These are phyloP conservation scores for Catocala fraxini DNA, from an alignment of 2,888 invertebrate species.

Conservation along the genomic window DNA sequence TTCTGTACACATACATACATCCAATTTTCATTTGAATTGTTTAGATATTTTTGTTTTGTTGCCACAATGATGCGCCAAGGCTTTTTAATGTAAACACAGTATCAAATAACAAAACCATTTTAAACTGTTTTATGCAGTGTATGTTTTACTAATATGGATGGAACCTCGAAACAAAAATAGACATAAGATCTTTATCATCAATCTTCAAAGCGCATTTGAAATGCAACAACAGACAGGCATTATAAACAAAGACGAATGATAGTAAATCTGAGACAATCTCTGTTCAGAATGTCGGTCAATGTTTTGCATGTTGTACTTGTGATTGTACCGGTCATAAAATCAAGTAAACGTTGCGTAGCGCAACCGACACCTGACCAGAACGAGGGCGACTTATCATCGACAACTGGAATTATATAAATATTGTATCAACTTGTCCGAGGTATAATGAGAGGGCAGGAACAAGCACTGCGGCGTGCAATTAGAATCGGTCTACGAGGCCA, in stretches of 20 bases:
- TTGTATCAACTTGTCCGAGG: conserved; percentile 60
- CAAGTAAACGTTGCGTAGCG: conserved; percentile 47
- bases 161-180: conserved; percentile 5
- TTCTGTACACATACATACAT: too few species aligned
- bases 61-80: too few species aligned
- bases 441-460: conserved; percentile 66
- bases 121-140: too few species aligned
- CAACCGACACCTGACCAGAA: conserved; percentile 65
- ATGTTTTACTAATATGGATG: too few species aligned
- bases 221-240: conserved; percentile 28
- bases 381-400: conserved; percentile 67
- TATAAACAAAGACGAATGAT: conserved; percentile 39
- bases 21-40: too few species aligned
- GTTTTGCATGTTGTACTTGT: conserved; percentile 52
- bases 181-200: conserved; percentile 21
- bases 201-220: conserved; percentile 27
- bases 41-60: too few species aligned
- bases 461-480: conserved; percentile 58
- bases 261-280: conserved; percentile 37
- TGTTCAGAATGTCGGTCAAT: conserved; percentile 56
- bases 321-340: conserved; percentile 49
- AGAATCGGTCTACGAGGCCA: conserved; percentile 55
- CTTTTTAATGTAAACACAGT: too few species aligned
- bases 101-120: too few species aligned
- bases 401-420: conserved; percentile 66